These are phyloP conservation scores for Riptortus pedestris DNA, from an alignment of 1,140 invertebrate genomes.

Conservation along the genomic window DNA sequence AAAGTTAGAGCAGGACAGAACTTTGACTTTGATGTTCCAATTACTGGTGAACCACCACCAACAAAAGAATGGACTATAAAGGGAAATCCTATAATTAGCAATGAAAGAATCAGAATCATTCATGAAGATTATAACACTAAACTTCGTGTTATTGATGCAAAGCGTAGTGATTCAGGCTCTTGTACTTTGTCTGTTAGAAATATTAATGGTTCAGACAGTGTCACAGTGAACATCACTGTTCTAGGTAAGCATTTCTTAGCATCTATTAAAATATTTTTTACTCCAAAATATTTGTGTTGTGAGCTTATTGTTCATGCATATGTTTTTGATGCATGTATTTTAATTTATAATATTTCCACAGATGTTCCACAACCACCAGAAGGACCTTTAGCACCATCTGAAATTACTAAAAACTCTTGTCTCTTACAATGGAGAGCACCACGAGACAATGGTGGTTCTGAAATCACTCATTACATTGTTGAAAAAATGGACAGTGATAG, in stretches of 20 bases:
- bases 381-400: conserved; percentile 68
- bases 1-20: conserved; percentile 84
- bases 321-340: too few relatives aligned
- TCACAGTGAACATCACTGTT: conserved; percentile 78
- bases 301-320: too few relatives aligned
- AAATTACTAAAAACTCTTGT: conserved; percentile 76
- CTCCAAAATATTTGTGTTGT: too few relatives aligned
- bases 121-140: conserved; percentile 82
- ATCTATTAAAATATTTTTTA: neutral
- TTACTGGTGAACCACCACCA: conserved; percentile 86
- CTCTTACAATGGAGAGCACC: conserved; percentile 76
- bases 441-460: conserved; percentile 83
- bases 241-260: conserved; percentile 43
- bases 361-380: conserved; percentile 78
- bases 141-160: conserved; percentile 76
- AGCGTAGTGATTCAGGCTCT: conserved; percentile 75
- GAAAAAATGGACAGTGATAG: conserved; percentile 92
- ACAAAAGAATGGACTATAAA: conserved; percentile 84
- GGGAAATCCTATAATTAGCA: conserved; percentile 63
- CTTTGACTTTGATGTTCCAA: conserved; percentile 89
- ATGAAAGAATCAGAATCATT: conserved; percentile 63
- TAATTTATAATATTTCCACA: conserved; percentile 19
- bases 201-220: conserved; percentile 77
- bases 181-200: conserved; percentile 88
- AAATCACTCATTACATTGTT: conserved; percentile 81